Base-by-base conservation (phyloP, 2,888 invertebrate species). In the Xestoiulus laeticollis region DNA sequence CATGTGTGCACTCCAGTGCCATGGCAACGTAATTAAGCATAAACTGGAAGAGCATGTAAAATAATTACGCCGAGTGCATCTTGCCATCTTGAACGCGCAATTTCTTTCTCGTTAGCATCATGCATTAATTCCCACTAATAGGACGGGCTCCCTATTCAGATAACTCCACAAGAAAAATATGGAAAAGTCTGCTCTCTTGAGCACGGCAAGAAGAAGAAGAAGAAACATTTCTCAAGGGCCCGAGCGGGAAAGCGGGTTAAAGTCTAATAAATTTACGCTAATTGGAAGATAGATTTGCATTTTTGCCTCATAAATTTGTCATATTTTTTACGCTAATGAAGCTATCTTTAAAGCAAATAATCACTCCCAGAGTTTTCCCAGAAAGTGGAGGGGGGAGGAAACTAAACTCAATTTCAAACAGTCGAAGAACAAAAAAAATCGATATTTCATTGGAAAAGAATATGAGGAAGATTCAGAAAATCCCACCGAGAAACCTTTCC, bases 11-110 rank as follows among this genome's bases (percentile, higher is more conserved):
- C 59, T 59, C 59, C 59, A 59, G 16, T 16, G 48, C 48, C 48
- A 53, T 59, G 59, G 59, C 59, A 59, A 59, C 59, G 59, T 59
- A 59, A 59, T 43, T 59, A 59, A 59, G 59, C 59, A 59, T 59
- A 59, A 59, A 59, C 59, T 59, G n/a, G 59, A 59, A 59, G 14
- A 59, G 59, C 59, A 59, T 14, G 59, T 59, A 59, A 59, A 59
- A 59, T 59, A 59, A 59, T 59, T 59, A 59, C 59, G 59, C n/a
- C 59, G 59, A 59, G 59, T 59, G 59, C 59, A 59, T 59, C 59
- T 59, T 59, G 59, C 59, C 59, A 59, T 59, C 59, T 59, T 59
- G 59, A 59, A n/a, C n/a, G 59, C 59, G 59, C 59, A 59, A 59
- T 59, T 59, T 59, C 59, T 59, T 59, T 59, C 59, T 59, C 59